A percentile compares a stretch with the other conserved stretches of the same genome.
These are phyloP conservation scores for Dermochelys coriacea DNA, from an alignment of 2,797 vertebrate species.

Conservation along the genomic window DNA sequence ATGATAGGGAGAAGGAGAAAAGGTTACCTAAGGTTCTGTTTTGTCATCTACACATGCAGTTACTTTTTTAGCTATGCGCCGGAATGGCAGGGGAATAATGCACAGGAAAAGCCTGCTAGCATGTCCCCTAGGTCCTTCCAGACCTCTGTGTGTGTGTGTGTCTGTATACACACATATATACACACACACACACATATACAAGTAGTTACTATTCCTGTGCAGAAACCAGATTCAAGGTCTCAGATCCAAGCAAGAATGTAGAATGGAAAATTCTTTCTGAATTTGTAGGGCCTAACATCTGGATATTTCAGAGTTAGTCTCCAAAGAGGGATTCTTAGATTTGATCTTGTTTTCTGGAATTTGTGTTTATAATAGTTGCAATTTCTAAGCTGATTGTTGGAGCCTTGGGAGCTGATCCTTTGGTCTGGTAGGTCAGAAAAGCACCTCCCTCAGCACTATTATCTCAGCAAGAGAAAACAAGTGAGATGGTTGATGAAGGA, in stretches of 20 bases:
- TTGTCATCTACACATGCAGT: neutral
- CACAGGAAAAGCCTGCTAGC: neutral
- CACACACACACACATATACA: rapidly evolving
- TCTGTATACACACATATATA: neutral
- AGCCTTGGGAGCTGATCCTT: neutral
- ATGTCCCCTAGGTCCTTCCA: neutral
- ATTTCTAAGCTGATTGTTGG: neutral
- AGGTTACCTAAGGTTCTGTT: neutral
- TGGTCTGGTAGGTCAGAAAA: neutral
- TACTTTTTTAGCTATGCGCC: neutral
- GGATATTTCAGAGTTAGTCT: neutral
- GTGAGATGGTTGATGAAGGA: neutral
- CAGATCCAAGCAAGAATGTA: neutral
- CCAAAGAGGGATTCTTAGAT: neutral
- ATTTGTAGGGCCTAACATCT: neutral
- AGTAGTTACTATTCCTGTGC: neutral
- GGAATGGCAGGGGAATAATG: neutral
- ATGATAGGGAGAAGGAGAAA: neutral
- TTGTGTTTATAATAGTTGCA: neutral
- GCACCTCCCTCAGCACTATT: neutral
- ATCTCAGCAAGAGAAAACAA: rapidly evolving
- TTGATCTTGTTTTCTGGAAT: neutral
- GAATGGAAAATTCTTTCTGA: neutral
- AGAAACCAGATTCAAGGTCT: neutral
- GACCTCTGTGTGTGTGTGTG: no score